Evolutionary conservation across 2,113 vertebrate species (phyloP).

Genomic region (Baryphthengus martii): DNA sequence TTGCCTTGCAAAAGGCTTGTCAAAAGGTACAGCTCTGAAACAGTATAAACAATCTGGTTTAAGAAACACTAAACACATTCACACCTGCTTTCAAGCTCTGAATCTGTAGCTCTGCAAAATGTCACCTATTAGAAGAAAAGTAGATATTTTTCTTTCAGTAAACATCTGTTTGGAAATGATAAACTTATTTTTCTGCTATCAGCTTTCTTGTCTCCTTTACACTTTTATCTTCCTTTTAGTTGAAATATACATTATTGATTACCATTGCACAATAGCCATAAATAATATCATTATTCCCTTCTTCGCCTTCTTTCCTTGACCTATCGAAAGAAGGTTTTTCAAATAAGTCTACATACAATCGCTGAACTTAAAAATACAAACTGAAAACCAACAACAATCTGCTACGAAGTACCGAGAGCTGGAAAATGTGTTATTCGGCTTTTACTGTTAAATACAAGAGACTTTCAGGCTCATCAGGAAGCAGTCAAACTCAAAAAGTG

Average conservation of each 20-base stretch:
- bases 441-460: neutral
- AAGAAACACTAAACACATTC: neutral
- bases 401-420: neutral
- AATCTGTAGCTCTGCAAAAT: neutral
- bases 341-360: neutral
- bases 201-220: neutral
- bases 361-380: neutral
- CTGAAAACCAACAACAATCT: neutral
- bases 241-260: neutral
- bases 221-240: neutral
- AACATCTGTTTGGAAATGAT: neutral
- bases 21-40: neutral
- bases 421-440: neutral
- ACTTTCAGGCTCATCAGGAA: neutral
- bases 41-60: neutral
- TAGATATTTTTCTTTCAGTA: neutral
- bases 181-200: neutral
- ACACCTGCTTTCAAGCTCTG: constrained; percentile 4
- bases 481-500: neutral
- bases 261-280: neutral
- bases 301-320: neutral
- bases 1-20: neutral
- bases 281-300: neutral
- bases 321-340: neutral
- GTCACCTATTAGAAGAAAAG: neutral